phyloP scores from a whole-genome alignment of 2,113 vertebrate genomes.

The Pseudonaja textilis region DNA sequence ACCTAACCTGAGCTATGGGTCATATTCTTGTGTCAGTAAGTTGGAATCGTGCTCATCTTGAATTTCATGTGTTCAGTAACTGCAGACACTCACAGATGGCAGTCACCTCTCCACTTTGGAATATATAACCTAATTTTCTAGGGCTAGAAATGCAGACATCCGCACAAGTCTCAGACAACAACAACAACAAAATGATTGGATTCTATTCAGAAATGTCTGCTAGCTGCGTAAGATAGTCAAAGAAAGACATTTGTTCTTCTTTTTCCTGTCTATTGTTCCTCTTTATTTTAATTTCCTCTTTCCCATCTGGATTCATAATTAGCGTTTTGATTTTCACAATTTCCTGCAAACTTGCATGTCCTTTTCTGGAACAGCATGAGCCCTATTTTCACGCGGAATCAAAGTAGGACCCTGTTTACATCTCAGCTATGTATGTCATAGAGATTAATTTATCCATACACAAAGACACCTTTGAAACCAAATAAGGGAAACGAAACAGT shows the following conservation, averaged over 20 bases:
- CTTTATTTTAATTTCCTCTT: slow-evolving; percentile 6
- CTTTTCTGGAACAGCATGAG: slow-evolving; percentile 60
- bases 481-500: neutral
- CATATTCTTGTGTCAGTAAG: neutral
- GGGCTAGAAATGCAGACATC: neutral
- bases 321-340: slow-evolving; percentile 57
- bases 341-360: slow-evolving; percentile 48
- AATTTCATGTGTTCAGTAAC: neutral
- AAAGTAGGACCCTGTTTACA: slow-evolving; percentile 54
- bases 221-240: slow-evolving; percentile 16
- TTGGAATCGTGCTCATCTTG: neutral
- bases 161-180: neutral
- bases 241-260: slow-evolving; percentile 23
- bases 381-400: slow-evolving; percentile 59
- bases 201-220: slow-evolving; percentile 32
- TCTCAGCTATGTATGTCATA: slow-evolving; percentile 41
- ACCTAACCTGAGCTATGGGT: neutral
- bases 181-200: neutral
- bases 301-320: slow-evolving; percentile 46
- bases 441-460: slow-evolving; percentile 42
- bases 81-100: neutral
- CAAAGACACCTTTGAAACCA: slow-evolving; percentile 13
- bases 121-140: neutral
- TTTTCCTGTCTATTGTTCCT: neutral
- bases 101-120: neutral